Evolutionary conservation across 1,140 invertebrate species (phyloP).

Genomic region (Glossosoma conforme): DNA sequence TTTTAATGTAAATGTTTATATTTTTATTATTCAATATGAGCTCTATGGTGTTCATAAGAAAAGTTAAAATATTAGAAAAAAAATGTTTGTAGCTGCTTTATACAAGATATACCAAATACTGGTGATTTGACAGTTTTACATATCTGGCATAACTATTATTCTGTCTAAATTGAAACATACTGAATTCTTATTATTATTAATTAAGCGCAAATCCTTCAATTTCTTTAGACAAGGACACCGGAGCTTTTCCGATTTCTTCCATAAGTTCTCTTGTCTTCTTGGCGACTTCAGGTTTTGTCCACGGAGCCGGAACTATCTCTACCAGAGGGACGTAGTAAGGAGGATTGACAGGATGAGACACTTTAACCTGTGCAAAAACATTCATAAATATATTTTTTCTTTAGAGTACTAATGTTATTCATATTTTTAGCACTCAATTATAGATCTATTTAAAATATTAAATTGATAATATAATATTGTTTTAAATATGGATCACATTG

Average conservation of each 20-base stretch:
- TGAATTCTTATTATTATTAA: slow-evolving; percentile 82
- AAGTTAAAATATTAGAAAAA: not conserved
- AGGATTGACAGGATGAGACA: slow-evolving; percentile 92
- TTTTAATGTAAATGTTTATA: too few species aligned
- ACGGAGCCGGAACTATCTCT: slow-evolving; percentile 90
- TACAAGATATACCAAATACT: too few species aligned
- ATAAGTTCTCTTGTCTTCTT: slow-evolving; percentile 69
- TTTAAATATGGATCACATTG: too few species aligned
- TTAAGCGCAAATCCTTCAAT: slow-evolving; percentile 91
- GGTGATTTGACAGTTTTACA: too few species aligned
- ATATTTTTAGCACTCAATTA: too few species aligned
- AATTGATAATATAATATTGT: too few species aligned
- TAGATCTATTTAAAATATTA: too few species aligned
- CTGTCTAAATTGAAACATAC: slow-evolving; percentile 46
- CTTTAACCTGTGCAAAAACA: slow-evolving; percentile 35
- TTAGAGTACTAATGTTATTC: too few species aligned
- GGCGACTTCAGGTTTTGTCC: slow-evolving; percentile 70
- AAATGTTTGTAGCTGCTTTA: too few species aligned
- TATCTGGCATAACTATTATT: not conserved
- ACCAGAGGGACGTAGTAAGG: slow-evolving; percentile 93
- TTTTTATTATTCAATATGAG: not conserved
- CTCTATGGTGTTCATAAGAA: not conserved
- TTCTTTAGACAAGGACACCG: slow-evolving; percentile 80
- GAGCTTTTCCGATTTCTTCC: slow-evolving; percentile 85
- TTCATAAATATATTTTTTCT: too few species aligned